Evolutionary conservation across 2,797 vertebrate species (phyloP).

Genomic region (Mionectes olivaceus): DNA sequence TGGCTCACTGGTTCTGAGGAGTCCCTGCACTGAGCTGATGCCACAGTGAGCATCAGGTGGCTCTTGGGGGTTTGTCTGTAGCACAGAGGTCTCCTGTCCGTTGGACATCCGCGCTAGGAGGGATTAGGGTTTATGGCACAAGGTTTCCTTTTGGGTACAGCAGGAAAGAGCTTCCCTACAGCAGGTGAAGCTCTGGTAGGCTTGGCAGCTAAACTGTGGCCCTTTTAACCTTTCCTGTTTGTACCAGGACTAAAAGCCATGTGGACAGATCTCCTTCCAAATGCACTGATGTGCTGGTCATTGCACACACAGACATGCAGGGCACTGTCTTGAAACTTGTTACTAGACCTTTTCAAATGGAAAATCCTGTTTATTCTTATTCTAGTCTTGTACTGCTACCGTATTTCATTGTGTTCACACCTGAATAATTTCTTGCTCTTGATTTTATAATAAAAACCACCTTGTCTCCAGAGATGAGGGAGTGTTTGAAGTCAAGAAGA

Average conservation of each 20-base stretch:
- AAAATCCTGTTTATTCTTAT: neutral
- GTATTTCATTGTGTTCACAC: neutral
- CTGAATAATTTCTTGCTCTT: neutral
- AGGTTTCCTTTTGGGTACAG: neutral
- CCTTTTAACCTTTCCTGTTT: neutral
- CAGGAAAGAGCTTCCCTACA: neutral
- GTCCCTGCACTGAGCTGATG: neutral
- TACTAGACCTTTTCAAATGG: neutral
- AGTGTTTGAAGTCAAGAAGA: neutral
- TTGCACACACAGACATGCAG: rapidly evolving
- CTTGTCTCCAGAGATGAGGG: neutral
- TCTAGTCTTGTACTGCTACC: neutral
- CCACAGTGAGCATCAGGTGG: neutral
- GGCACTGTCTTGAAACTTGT: neutral
- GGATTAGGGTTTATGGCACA: neutral
- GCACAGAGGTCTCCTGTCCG: neutral
- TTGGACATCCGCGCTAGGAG: neutral
- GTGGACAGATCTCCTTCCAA: neutral
- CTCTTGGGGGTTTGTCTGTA: neutral
- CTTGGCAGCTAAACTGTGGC: neutral
- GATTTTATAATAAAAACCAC: neutral
- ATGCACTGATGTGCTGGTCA: neutral
- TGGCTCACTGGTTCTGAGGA: neutral
- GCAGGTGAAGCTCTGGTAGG: neutral
- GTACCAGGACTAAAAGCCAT: neutral